These are phyloP conservation scores for Pithys albifrons DNA, from an alignment of 2,113 vertebrate genomes.

Conservation along the genomic window DNA sequence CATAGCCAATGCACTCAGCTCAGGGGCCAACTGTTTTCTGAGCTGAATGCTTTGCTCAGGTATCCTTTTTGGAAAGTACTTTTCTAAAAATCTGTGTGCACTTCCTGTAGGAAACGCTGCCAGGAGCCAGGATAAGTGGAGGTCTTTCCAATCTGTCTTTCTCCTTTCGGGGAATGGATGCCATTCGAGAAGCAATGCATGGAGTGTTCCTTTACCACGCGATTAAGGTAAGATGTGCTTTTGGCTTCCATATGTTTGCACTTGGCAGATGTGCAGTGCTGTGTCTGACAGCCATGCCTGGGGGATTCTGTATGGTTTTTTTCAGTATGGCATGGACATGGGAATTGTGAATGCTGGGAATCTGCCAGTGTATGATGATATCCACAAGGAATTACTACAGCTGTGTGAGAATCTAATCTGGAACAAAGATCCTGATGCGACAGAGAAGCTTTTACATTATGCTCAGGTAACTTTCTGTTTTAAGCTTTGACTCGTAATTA, in stretches of 20 bases:
- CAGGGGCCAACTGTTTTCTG: neutral
- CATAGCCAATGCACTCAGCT: neutral
- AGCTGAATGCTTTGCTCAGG: neutral
- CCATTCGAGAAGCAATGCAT: conserved; percentile 96
- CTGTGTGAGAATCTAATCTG: conserved; percentile 96
- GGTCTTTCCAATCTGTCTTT: conserved; percentile 98
- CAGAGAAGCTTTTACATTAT: conserved; percentile 91
- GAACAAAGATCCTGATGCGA: conserved; percentile 91
- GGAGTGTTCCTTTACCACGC: conserved; percentile 94
- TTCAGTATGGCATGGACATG: conserved; percentile 96
- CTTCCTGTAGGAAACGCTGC: conserved; percentile 82
- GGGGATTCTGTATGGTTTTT: neutral
- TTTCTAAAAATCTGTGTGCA: neutral
- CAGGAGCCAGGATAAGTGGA: conserved; percentile 89
- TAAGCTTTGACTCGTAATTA: neutral
- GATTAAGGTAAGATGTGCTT: conserved; percentile 76
- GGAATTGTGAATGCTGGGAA: conserved; percentile 97
- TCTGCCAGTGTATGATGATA: conserved; percentile 93
- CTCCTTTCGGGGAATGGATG: conserved; percentile 97
- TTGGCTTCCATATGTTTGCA: neutral
- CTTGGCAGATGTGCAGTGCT: neutral
- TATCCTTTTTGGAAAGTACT: neutral
- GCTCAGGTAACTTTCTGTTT: conserved; percentile 83
- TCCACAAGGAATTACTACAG: conserved; percentile 88
- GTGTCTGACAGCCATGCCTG: neutral